Percentiles rank a stretch among this genome's conserved stretches.
Evolutionary conservation across 2,797 vertebrate genomes (phyloP).

Genomic region (Bradypodion pumilum): DNA sequence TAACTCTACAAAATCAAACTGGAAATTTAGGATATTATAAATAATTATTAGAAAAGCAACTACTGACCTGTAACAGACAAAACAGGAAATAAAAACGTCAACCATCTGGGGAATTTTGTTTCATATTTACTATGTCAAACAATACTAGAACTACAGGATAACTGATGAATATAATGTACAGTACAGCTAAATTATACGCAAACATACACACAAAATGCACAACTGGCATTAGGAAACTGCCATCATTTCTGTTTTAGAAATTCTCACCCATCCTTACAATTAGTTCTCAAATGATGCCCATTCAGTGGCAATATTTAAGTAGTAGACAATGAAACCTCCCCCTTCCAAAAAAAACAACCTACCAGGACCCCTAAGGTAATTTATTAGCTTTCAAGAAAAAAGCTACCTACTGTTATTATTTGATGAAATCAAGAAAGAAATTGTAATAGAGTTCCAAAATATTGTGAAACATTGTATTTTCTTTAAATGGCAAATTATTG

Average conservation of each 20-base stretch:
- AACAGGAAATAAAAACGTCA: background rate
- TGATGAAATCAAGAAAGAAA: too few relatives aligned
- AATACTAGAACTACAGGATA: background rate
- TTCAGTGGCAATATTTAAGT: too few relatives aligned
- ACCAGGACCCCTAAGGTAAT: too few relatives aligned
- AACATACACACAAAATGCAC: too few relatives aligned
- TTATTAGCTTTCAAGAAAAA: too few relatives aligned
- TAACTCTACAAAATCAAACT: background rate
- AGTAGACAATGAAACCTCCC: too few relatives aligned
- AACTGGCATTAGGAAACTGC: background rate
- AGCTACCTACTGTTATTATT: too few relatives aligned
- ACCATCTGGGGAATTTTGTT: background rate
- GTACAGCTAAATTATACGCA: background rate
- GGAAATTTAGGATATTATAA: background rate
- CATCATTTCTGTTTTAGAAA: background rate
- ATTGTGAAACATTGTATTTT: too few relatives aligned
- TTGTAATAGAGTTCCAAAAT: too few relatives aligned
- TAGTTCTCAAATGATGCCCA: too few relatives aligned
- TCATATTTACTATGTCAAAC: background rate
- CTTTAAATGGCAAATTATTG: too few relatives aligned
- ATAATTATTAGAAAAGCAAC: background rate
- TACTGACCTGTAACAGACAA: background rate
- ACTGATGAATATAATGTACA: background rate
- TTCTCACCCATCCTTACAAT: background rate
- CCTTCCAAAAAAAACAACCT: too few relatives aligned